These are phyloP conservation scores for Lophochroa leadbeateri DNA, from an alignment of 2,113 vertebrate species.

Conservation along the genomic window DNA sequence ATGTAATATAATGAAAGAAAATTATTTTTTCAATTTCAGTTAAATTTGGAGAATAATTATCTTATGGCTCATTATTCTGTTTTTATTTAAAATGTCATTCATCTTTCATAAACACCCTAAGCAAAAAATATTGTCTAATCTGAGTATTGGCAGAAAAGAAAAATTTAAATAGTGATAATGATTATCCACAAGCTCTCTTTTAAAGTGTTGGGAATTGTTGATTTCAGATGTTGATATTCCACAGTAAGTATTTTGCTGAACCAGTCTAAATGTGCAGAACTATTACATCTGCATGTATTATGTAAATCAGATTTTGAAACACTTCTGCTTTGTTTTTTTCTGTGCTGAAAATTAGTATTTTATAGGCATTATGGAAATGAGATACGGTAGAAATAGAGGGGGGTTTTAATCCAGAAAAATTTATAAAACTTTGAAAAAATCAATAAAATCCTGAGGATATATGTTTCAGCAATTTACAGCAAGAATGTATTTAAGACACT, in stretches of 20 bases:
- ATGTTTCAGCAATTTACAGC: neutral
- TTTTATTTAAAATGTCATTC: neutral
- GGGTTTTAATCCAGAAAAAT: neutral
- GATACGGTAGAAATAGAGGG: neutral
- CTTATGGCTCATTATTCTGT: neutral
- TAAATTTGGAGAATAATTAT: neutral
- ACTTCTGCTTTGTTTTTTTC: neutral
- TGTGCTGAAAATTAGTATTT: neutral
- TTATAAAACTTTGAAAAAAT: neutral
- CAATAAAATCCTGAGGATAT: neutral
- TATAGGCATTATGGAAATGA: neutral
- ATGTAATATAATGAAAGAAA: neutral
- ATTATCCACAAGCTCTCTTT: neutral
- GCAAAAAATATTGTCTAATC: neutral
- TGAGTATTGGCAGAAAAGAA: neutral
- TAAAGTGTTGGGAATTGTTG: neutral
- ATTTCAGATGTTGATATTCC: neutral
- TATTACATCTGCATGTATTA: neutral
- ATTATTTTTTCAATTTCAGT: neutral
- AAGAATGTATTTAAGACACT: neutral
- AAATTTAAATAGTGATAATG: neutral
- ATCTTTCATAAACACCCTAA: neutral
- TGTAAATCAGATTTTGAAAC: constrained; percentile 34
- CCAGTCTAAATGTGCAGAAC: neutral
- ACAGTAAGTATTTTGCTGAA: constrained; percentile 8